A percentile compares a stretch with the other conserved stretches of the same genome.
phyloP scores from a whole-genome alignment of 2,797 vertebrate genomes.

The Anisognathus igniventris region DNA sequence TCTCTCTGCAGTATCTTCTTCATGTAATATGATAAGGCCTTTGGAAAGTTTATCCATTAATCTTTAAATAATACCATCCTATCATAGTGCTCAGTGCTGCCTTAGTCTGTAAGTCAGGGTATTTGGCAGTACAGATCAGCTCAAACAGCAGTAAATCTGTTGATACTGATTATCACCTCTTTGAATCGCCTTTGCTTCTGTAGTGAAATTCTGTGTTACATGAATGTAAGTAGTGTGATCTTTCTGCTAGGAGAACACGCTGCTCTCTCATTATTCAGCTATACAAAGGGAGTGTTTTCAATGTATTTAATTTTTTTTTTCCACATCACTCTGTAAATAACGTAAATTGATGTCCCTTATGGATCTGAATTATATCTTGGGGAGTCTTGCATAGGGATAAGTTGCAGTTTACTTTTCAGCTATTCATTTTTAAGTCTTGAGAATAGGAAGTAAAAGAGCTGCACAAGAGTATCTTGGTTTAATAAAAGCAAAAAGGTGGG shows the following conservation, averaged over 20 bases:
- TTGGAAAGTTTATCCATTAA: conserved; percentile 2
- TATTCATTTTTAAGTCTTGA: not conserved
- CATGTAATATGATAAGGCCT: not conserved
- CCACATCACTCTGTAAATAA: not conserved
- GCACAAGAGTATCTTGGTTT: not conserved
- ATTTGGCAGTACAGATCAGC: not conserved
- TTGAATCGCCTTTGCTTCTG: not conserved
- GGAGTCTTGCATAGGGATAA: not conserved
- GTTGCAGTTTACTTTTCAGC: not conserved
- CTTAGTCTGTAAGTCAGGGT: not conserved
- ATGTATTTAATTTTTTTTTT: not conserved
- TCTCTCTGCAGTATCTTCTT: not conserved
- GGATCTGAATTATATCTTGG: not conserved
- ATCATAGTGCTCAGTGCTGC: not conserved
- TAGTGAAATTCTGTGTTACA: not conserved
- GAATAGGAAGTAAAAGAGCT: not conserved
- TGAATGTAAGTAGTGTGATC: not conserved
- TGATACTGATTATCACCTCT: not conserved
- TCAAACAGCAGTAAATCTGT: not conserved
- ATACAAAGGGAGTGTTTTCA: not conserved
- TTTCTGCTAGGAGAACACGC: not conserved
- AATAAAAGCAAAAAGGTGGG: not conserved
- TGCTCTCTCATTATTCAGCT: not conserved
- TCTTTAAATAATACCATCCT: not conserved
- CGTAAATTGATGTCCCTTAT: not conserved